Percentiles rank a stretch among this genome's conserved stretches.
Evolutionary conservation across 2,797 vertebrate species (phyloP).

Genomic region (Cyprinella venusta): DNA sequence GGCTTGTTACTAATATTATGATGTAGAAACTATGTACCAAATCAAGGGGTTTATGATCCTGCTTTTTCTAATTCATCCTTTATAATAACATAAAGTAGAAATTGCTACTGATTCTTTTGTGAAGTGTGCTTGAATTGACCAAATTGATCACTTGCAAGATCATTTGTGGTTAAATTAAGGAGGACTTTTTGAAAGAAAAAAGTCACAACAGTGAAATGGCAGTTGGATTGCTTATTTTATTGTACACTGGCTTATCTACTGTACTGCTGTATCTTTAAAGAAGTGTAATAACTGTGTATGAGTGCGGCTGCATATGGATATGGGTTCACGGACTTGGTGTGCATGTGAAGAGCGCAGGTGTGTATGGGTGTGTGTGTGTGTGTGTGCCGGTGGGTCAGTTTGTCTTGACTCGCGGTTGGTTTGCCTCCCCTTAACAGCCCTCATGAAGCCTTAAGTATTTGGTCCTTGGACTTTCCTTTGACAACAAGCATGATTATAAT

Average conservation of each 20-base stretch:
- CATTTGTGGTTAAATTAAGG: slow-evolving; percentile 78
- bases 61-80: slow-evolving; percentile 50
- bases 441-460: slow-evolving; percentile 98
- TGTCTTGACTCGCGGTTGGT: slow-evolving; percentile 83
- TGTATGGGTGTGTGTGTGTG: slow-evolving; percentile 35
- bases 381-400: slow-evolving; percentile 63
- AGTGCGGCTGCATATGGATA: slow-evolving; percentile 78
- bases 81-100: slow-evolving; percentile 63
- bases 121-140: slow-evolving; percentile 76
- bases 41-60: slow-evolving; percentile 62
- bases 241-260: slow-evolving; percentile 99
- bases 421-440: slow-evolving; percentile 86
- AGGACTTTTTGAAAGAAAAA: slow-evolving; percentile 40
- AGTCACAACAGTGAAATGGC: slow-evolving; percentile 75
- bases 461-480: slow-evolving; percentile 91
- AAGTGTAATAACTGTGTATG: slow-evolving; percentile 90
- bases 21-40: slow-evolving; percentile 65
- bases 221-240: slow-evolving; percentile 92
- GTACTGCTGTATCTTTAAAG: slow-evolving; percentile 95
- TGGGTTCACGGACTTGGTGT: slow-evolving; percentile 81
- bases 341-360: slow-evolving; percentile 61
- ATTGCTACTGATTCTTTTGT: slow-evolving; percentile 78
- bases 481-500: slow-evolving; percentile 88
- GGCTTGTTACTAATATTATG: slow-evolving; percentile 64
- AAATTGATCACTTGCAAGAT: slow-evolving; percentile 97